Evolutionary conservation across 1,140 invertebrate species (phyloP), one percentile per base, ranked within the genome.

Genomic region (Aphelinus atriplicis): DNA sequence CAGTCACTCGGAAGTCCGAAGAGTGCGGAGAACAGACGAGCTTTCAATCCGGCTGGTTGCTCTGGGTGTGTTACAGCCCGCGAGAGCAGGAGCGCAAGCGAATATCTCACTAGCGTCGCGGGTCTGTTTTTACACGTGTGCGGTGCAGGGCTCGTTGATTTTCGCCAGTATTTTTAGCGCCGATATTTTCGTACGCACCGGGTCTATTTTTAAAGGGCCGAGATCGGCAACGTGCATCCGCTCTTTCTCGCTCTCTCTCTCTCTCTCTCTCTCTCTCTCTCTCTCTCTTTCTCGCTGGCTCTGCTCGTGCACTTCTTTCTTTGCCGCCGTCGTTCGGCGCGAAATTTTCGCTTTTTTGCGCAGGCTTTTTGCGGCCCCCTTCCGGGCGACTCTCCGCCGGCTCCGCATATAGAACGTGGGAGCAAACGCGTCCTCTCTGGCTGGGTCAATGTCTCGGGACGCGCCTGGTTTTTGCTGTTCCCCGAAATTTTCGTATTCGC

Each of bases 111-210:
- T 69, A 42, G 3, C 3, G 4, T 64, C 45, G 50, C 9, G 57
- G 43, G 79, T 70, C 71, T 80, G 81, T 82, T 84, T 82, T 82
- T 78, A 82, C 81, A 81, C 83, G 81, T 83, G 82, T 78, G 76
- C 74, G 71, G 64, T 66, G 64, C 63, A 5, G 48, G 43, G 57
- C 9, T 67, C 77, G 81, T 83, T 84, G 82, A 83, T 82, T 83
- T 84, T 83, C 80, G 73, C 78, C 70, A 48, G 71, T 81, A 82
- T 82, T 81, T 82, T 81, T 81, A 82, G 80, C 78, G 5, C 3
- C 58, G 78, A 74, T 83, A 83, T 83, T 83, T 82, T 81, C 71
- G 81, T 79, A 78, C 79, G 72, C 2, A 77, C 74, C 78, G 68
- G 50, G 71, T 73, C 76, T 80, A 81, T 81, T 81, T 81, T 79